A percentile compares a stretch with the other conserved stretches of the same genome.
Conservation (phyloP, 2,888 invertebrate genomes). For the Helobdella robusta region DNA sequence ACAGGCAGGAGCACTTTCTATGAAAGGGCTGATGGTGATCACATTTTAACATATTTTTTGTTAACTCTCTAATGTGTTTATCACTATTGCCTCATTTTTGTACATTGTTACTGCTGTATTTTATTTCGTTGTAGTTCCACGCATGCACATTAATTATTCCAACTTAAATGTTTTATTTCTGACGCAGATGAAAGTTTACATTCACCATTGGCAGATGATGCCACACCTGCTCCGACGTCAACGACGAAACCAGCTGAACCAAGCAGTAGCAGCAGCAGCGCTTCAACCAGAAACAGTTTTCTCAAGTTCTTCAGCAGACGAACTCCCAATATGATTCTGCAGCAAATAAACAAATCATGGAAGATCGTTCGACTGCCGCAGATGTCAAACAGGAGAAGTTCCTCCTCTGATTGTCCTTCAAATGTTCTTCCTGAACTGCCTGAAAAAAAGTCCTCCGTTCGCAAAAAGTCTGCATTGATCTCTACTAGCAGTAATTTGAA, state of each 20-base stretch:
- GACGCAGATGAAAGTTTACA: constrained; percentile 9
- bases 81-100: neutral
- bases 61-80: neutral
- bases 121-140: too few species aligned
- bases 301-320: constrained; percentile 17
- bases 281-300: neutral
- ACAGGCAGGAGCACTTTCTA: constrained; percentile 29
- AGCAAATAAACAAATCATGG: constrained; percentile 17
- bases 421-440: neutral
- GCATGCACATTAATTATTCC: too few species aligned
- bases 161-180: neutral
- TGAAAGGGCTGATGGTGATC: constrained; percentile 19
- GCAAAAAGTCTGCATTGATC: too few species aligned
- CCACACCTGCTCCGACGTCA: neutral
- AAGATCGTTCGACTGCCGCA: neutral
- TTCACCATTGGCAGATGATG: neutral
- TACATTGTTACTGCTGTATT: neutral
- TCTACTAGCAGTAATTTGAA: too few species aligned
- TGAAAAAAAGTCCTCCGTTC: neutral
- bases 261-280: neutral
- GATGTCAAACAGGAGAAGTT: constrained; percentile 6
- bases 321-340: constrained; percentile 9
- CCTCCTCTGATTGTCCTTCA: constrained; percentile 11
- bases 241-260: too few species aligned
- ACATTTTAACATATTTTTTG: neutral